Evolutionary conservation across 1,140 invertebrate genomes (phyloP).

Genomic region (Aphaenogaster rudis): DNA sequence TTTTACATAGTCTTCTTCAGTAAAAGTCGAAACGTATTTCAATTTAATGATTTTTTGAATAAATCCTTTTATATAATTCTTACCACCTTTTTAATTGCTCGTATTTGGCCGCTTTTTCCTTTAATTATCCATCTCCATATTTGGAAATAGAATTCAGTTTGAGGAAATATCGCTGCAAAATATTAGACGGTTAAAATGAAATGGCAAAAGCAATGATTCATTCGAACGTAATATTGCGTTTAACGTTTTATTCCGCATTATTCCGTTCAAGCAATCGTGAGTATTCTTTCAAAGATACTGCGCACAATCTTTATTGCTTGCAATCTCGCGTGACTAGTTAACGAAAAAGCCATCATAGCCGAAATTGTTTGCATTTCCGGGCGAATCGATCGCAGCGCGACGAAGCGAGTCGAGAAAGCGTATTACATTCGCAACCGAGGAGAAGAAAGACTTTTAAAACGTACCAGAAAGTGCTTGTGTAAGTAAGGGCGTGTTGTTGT

Average conservation of each 20-base stretch:
- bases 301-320: conserved; percentile 47
- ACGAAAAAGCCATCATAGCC: conserved; percentile 67
- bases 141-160: conserved; percentile 7
- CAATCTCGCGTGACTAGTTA: conserved; percentile 70
- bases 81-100: too few relatives aligned
- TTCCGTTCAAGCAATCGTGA: conserved; percentile 62
- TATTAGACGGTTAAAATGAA: conserved; percentile 29
- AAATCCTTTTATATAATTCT: too few relatives aligned
- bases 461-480: conserved; percentile 98
- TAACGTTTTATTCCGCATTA: conserved; percentile 51
- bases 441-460: conserved; percentile 74
- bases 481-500: conserved; percentile 97
- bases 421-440: conserved; percentile 58
- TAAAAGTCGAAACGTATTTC: too few relatives aligned
- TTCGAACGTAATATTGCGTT: conserved; percentile 27
- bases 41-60: too few relatives aligned
- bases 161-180: conserved; percentile 1
- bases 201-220: conserved; percentile 22
- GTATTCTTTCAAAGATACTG: conserved; percentile 21
- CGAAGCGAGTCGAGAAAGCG: conserved; percentile 62
- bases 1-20: too few relatives aligned
- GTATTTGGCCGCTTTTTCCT: too few relatives aligned
- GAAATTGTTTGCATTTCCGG: conserved; percentile 57
- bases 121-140: conserved; percentile 1
- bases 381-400: conserved; percentile 44